Evolutionary conservation across 2,113 vertebrate species (phyloP).

Genomic region (Hystrix cristata): DNA sequence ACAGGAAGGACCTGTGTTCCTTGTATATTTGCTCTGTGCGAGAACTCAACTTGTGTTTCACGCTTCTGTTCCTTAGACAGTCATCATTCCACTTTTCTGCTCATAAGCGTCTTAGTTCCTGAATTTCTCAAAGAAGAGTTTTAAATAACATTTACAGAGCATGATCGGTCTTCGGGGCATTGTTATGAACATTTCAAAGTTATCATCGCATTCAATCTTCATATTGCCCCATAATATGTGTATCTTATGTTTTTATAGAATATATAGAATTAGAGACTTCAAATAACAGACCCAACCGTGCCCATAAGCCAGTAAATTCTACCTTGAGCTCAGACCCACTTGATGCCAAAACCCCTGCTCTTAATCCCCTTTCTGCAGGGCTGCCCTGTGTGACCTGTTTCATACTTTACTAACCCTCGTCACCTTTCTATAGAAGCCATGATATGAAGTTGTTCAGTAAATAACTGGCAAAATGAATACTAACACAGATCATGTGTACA

Average conservation of each 20-base stretch:
- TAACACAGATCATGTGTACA: neutral
- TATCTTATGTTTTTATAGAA: neutral
- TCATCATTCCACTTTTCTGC: neutral
- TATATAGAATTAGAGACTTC: neutral
- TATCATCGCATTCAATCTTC: too few species aligned
- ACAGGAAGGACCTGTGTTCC: neutral
- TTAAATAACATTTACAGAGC: neutral
- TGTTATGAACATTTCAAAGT: neutral
- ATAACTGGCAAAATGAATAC: neutral
- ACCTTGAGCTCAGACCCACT: neutral
- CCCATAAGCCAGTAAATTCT: neutral
- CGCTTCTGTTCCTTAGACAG: neutral
- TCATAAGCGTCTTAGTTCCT: neutral
- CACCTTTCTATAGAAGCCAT: neutral
- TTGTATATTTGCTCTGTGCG: fast-evolving
- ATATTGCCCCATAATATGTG: neutral
- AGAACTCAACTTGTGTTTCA: neutral
- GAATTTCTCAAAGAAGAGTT: neutral
- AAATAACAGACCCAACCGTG: neutral
- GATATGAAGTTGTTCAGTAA: neutral
- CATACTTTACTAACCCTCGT: neutral
- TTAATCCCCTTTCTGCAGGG: neutral
- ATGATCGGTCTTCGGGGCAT: neutral
- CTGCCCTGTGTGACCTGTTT: neutral
- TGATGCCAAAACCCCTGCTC: neutral